Evolutionary conservation across 2,797 vertebrate species (phyloP).

Genomic region (Anisognathus igniventris): DNA sequence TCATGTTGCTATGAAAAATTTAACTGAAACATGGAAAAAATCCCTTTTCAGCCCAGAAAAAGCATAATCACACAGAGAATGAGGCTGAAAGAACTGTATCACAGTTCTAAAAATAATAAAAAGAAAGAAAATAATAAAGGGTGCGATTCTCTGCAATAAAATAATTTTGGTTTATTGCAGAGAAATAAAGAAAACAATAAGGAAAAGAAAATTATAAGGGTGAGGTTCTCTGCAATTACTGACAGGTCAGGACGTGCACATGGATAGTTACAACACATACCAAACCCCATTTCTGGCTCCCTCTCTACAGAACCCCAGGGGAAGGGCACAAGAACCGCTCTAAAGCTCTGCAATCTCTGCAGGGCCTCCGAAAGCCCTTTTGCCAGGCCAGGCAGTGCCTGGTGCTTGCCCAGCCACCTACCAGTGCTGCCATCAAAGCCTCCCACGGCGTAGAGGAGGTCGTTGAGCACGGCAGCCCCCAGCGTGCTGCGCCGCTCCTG

Average conservation of each 20-base stretch:
- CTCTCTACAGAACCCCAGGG: not conserved
- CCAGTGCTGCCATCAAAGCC: conserved; percentile 96
- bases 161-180: not conserved
- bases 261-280: not conserved
- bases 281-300: not conserved
- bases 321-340: not conserved
- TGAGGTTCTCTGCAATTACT: not conserved
- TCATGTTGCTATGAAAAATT: not conserved
- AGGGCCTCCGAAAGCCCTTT: not conserved
- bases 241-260: fast-evolving
- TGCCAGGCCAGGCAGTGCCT: not conserved
- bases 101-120: not conserved
- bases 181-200: not conserved
- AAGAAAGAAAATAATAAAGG: not conserved
- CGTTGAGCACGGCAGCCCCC: conserved; percentile 88
- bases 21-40: not conserved
- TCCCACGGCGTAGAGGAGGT: conserved; percentile 90
- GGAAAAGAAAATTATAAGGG: not conserved
- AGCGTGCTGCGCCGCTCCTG: conserved; percentile 93
- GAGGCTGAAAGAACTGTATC: not conserved
- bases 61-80: not conserved
- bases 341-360: not conserved
- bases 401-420: conserved; percentile 55
- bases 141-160: not conserved
- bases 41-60: not conserved